These are phyloP conservation scores for Grammomys dolichurus DNA, from an alignment of 2,113 vertebrate species.

Conservation along the genomic window DNA sequence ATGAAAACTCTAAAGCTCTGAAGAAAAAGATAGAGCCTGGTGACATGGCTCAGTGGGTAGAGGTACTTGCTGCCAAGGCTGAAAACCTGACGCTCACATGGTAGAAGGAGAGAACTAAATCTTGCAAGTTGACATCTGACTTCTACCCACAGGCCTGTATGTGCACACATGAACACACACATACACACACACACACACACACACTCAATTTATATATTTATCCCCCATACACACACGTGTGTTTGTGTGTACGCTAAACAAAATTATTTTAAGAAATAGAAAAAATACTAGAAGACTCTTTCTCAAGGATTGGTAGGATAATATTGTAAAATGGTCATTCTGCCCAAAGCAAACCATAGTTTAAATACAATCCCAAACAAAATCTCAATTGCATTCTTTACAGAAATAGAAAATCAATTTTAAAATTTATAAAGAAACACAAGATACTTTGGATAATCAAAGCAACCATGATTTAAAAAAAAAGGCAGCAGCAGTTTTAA, in stretches of 20 bases:
- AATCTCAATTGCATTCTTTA: background rate
- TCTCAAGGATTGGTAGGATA: background rate
- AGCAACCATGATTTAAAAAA: background rate
- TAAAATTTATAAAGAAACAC: background rate
- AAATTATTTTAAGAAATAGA: background rate
- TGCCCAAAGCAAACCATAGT: background rate
- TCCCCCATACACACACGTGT: too few relatives aligned
- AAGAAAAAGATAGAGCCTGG: background rate
- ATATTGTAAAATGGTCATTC: background rate
- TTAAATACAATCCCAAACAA: background rate
- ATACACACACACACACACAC: background rate
- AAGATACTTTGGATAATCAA: background rate
- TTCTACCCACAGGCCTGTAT: too few relatives aligned
- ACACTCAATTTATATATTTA: too few relatives aligned
- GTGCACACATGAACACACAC: too few relatives aligned
- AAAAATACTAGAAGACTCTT: background rate
- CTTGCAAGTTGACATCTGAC: background rate
- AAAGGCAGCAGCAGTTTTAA: background rate
- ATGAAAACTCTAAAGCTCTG: background rate
- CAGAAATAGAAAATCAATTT: background rate
- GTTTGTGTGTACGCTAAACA: background rate
- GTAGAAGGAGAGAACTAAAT: background rate
- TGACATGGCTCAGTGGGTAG: background rate
- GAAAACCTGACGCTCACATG: background rate
- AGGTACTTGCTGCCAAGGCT: background rate